A percentile compares a stretch with the other conserved stretches of the same genome.
Evolutionary conservation across 2,113 vertebrate species (phyloP).

Genomic region (Albula glossodonta): DNA sequence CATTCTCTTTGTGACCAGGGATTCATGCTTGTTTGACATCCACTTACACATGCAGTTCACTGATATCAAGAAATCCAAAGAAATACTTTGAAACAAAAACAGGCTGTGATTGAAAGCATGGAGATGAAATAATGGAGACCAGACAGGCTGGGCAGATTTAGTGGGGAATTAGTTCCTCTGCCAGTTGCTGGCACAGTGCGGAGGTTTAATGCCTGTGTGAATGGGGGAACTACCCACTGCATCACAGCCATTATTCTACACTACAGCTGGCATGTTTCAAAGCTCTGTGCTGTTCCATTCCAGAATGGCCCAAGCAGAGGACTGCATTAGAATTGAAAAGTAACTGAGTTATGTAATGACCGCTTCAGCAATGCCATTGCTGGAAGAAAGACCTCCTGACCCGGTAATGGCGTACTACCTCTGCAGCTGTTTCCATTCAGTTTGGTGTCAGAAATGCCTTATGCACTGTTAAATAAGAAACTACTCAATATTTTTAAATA

Average conservation of each 20-base stretch:
- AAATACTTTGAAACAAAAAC: not conserved
- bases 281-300: not conserved
- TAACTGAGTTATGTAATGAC: not conserved
- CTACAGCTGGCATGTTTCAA: not conserved
- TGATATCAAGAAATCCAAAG: too few species aligned
- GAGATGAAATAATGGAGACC: not conserved
- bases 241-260: not conserved
- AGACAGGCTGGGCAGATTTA: not conserved
- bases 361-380: not conserved
- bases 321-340: not conserved
- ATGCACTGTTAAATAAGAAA: too few species aligned
- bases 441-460: not conserved
- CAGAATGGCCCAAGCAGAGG: not conserved
- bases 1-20: too few species aligned
- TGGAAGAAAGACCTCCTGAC: conserved; percentile 1
- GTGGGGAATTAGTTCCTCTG: not conserved
- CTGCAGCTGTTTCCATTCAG: not conserved
- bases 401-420: not conserved
- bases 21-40: too few species aligned
- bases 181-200: not conserved
- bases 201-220: not conserved
- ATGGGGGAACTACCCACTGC: not conserved
- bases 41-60: too few species aligned
- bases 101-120: not conserved
- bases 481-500: too few species aligned